phyloP scores from a whole-genome alignment of 2,888 invertebrate species.

The Apotomis betuletana region DNA sequence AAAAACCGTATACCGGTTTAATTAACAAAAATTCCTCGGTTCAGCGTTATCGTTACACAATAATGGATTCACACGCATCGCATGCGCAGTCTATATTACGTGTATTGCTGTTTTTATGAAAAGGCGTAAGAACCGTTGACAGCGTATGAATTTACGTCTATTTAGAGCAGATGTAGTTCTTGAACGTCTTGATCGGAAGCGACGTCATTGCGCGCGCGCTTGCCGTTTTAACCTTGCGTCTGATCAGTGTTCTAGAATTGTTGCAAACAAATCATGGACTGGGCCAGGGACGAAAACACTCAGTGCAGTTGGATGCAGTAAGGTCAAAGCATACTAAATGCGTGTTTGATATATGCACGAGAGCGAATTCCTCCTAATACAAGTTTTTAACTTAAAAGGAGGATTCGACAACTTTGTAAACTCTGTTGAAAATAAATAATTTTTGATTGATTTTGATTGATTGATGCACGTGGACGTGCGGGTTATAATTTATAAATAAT shows the following conservation, averaged over 20 bases:
- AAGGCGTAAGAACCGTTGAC: slow-evolving; percentile 6
- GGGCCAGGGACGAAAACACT: neutral
- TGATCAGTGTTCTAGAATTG: slow-evolving; percentile 40
- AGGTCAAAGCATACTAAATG: too few relatives aligned
- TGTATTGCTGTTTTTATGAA: slow-evolving; percentile 8
- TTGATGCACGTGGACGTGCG: too few relatives aligned
- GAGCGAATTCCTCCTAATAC: too few relatives aligned
- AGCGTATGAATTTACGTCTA: neutral
- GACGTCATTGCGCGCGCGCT: slow-evolving; percentile 16
- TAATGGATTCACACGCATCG: slow-evolving; percentile 39
- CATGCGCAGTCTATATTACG: slow-evolving; percentile 31
- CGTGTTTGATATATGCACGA: too few relatives aligned
- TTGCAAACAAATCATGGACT: neutral
- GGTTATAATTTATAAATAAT: too few relatives aligned
- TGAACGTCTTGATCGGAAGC: slow-evolving; percentile 23
- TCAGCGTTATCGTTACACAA: slow-evolving; percentile 35
- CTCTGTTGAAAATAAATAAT: too few relatives aligned
- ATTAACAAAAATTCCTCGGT: slow-evolving; percentile 20
- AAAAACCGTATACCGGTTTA: slow-evolving; percentile 17
- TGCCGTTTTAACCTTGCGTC: slow-evolving; percentile 46
- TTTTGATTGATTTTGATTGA: too few relatives aligned
- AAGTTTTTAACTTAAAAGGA: too few relatives aligned
- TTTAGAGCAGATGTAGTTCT: neutral
- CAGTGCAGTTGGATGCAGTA: neutral
- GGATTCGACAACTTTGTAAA: too few relatives aligned